Percentiles rank a stretch among this genome's conserved stretches.
These are phyloP conservation scores for Pandemis cinnamomeana DNA, from an alignment of 2,888 invertebrate species.

Conservation along the genomic window DNA sequence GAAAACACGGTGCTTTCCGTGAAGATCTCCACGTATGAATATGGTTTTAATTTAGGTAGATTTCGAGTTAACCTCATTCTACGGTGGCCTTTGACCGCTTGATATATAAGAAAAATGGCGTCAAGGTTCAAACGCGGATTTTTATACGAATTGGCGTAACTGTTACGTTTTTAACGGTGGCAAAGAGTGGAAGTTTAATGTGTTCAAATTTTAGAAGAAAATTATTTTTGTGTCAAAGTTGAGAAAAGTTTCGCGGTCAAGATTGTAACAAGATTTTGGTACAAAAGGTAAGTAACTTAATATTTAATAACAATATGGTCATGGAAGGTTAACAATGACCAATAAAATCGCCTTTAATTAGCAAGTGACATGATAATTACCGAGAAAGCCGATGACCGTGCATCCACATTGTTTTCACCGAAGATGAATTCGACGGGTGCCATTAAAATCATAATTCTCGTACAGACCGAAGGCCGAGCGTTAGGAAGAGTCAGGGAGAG, in stretches of 20 bases:
- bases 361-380: slow-evolving; percentile 48
- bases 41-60: slow-evolving; percentile 19
- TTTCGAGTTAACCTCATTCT: slow-evolving; percentile 22
- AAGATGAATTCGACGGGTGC: slow-evolving; percentile 78
- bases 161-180: neutral
- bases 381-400: slow-evolving; percentile 70
- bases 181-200: too few species aligned
- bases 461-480: slow-evolving; percentile 81
- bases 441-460: slow-evolving; percentile 84
- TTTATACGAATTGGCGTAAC: neutral
- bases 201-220: too few species aligned
- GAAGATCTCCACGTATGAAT: slow-evolving; percentile 6
- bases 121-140: slow-evolving; percentile 16
- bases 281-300: neutral
- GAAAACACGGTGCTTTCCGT: slow-evolving; percentile 15
- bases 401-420: slow-evolving; percentile 80
- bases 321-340: neutral
- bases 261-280: neutral
- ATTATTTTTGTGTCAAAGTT: too few species aligned
- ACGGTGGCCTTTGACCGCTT: slow-evolving; percentile 32
- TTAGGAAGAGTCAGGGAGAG: slow-evolving; percentile 83
- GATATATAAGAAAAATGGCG: slow-evolving; percentile 33
- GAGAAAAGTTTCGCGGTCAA: neutral
- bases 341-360: slow-evolving; percentile 38
- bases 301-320: neutral